Percentiles rank a stretch among this genome's conserved stretches.
These are phyloP conservation scores for Oreocharis arfaki DNA, from an alignment of 2,113 vertebrate genomes.

Conservation along the genomic window DNA sequence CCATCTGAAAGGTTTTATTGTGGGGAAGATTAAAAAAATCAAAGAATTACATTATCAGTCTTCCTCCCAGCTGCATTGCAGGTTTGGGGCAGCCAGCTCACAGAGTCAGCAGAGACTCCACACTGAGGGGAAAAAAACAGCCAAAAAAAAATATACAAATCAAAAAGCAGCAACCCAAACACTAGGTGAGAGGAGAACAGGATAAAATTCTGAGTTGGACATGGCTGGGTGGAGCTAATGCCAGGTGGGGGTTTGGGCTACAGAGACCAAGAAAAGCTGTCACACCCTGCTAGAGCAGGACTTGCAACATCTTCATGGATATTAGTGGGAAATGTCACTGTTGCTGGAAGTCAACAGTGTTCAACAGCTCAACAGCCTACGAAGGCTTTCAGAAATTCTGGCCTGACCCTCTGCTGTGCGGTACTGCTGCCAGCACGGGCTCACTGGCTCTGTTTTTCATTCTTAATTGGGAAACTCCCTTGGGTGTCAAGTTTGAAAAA, in stretches of 20 bases:
- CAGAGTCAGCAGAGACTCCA: not conserved
- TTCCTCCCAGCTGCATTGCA: not conserved
- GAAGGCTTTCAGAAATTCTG: not conserved
- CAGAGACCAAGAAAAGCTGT: not conserved
- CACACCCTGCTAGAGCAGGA: not conserved
- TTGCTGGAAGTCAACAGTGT: not conserved
- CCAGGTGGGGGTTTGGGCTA: not conserved
- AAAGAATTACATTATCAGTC: not conserved
- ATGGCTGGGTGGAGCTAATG: not conserved
- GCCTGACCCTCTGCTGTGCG: rapidly evolving
- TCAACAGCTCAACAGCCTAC: too few relatives aligned
- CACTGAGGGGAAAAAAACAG: not conserved
- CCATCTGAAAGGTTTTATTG: not conserved
- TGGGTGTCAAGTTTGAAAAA: not conserved
- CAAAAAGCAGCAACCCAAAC: not conserved
- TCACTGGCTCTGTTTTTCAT: not conserved
- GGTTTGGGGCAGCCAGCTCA: not conserved
- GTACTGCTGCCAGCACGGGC: not conserved
- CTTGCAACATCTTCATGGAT: not conserved
- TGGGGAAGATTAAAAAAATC: rapidly evolving
- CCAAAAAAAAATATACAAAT: not conserved
- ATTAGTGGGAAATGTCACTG: not conserved
- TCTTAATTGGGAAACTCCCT: not conserved
- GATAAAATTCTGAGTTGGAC: not conserved
- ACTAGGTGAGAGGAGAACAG: not conserved